Evolutionary conservation across 2,888 invertebrate species (phyloP), one percentile per base, ranked within the genome.

Genomic region (Watsonalla cultraria): DNA sequence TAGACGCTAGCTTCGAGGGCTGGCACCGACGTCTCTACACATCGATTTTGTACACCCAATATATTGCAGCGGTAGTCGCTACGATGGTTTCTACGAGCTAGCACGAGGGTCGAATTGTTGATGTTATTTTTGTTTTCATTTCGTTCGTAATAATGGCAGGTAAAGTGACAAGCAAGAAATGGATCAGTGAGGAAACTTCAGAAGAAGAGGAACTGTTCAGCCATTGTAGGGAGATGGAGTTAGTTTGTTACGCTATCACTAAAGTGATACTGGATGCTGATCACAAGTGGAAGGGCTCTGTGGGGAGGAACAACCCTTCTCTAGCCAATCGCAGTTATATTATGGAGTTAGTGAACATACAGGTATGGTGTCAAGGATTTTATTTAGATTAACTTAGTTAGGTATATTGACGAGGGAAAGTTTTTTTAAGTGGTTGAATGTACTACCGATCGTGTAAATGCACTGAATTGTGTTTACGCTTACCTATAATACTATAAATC

Each of bases 121-220:
- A 37, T 37, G 37, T 49, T 49, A 49, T 49, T 49, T 49, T 49
- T 49, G 15, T 49, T 59, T 71, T 68, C 62, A 58, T 59, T 67
- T 65, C 54, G 55, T 58, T 57, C 47, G 47, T 48, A 48, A 54
- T 46, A 83, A 69, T 74, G 53, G 64, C 80, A 45, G 71, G 67
- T 58, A 86, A 80, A 76, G 69, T 81, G 53, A 70, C 76, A 37
- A 78, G 74, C 59, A 87, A 83, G 59, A 88, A 86, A 81, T 93
- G 93, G 93, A 83, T 93, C 24, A 92, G 92, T 60, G 81, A 90
- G 51, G 92, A 93, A 69, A 84, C 84, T 0, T 72, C 78, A 0
- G 92, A 92, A 0, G 90, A 91, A 58, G 86, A 87, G 54, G 86
- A 83, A 42, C 65, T 92, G 34, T 93, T 92, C 66, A 70, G 65